A percentile compares a stretch with the other conserved stretches of the same genome.
Evolutionary conservation across 2,113 vertebrate species (phyloP).

Genomic region (Larimichthys crocea): DNA sequence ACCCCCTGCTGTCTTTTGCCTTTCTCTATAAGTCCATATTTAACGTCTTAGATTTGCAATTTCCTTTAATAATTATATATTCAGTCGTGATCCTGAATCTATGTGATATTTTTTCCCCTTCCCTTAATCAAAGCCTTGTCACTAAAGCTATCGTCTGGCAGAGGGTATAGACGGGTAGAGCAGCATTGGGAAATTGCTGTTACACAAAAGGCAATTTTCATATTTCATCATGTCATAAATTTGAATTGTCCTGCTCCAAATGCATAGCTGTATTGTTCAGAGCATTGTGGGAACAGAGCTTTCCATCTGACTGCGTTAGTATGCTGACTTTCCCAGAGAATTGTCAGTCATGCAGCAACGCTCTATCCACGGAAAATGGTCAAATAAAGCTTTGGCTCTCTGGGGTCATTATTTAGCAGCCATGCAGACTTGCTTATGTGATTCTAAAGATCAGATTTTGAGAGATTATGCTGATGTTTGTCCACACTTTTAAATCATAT

Average conservation of each 20-base stretch:
- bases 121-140: constrained; percentile 64
- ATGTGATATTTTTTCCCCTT: constrained; percentile 37
- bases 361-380: constrained; percentile 51
- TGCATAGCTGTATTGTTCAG: constrained; percentile 55
- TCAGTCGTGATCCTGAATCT: constrained; percentile 44
- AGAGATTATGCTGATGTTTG: constrained; percentile 64
- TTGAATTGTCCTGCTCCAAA: constrained; percentile 65
- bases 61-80: constrained; percentile 61
- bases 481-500: constrained; percentile 53
- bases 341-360: constrained; percentile 69
- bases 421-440: constrained; percentile 27
- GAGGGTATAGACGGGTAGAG: constrained; percentile 31
- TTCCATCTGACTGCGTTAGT: constrained; percentile 57
- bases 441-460: constrained; percentile 65
- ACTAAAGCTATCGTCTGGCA: constrained; percentile 28
- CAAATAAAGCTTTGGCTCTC: constrained; percentile 65
- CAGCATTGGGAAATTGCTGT: constrained; percentile 33
- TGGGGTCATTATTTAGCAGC: constrained; percentile 54
- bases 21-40: constrained; percentile 46
- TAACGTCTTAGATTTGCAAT: constrained; percentile 50
- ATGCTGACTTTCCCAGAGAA: constrained; percentile 58
- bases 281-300: constrained; percentile 49
- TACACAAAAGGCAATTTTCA: constrained; percentile 71
- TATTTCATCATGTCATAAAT: constrained; percentile 60
- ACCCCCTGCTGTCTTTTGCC: constrained; percentile 53